Evolutionary conservation across 2,888 invertebrate species (phyloP).

Genomic region (Diabrotica balteata): DNA sequence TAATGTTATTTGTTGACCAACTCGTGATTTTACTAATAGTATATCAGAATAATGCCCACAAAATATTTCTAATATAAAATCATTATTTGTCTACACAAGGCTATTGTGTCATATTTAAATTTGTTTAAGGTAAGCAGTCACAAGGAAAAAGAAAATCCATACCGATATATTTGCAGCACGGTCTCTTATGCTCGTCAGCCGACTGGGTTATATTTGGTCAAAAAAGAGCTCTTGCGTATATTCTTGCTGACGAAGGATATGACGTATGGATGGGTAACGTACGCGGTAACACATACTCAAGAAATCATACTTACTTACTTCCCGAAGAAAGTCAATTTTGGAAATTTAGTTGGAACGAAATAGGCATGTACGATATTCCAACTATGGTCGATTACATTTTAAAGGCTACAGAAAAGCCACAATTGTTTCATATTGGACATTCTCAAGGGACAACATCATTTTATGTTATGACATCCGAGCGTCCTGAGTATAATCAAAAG

Average conservation of each 20-base stretch:
- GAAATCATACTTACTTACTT: conserved; percentile 42
- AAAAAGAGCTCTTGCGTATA: conserved; percentile 54
- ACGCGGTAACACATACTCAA: conserved; percentile 45
- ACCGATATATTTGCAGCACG: conserved; percentile 64
- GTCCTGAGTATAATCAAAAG: conserved; percentile 72
- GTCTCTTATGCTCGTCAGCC: conserved; percentile 63
- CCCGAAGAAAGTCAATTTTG: conserved; percentile 55
- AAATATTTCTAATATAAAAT: too few species aligned
- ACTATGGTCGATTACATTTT: conserved; percentile 80
- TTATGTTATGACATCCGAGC: conserved; percentile 70
- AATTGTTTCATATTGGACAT: conserved; percentile 81
- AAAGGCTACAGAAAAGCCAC: conserved; percentile 63
- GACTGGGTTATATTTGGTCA: conserved; percentile 66
- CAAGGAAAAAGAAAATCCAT: conserved; percentile 42
- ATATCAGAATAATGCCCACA: too few species aligned
- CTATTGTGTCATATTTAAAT: too few species aligned
- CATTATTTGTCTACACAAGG: too few species aligned
- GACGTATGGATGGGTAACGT: conserved; percentile 52
- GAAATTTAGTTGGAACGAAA: conserved; percentile 79
- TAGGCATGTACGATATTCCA: conserved; percentile 81
- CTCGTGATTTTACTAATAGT: too few species aligned
- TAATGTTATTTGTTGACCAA: too few species aligned
- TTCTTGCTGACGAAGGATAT: conserved; percentile 50
- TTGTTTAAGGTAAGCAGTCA: not conserved
- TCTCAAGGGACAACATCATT: conserved; percentile 79